phyloP scores from a whole-genome alignment of 2,797 vertebrate species.

The Diceros bicornis region DNA sequence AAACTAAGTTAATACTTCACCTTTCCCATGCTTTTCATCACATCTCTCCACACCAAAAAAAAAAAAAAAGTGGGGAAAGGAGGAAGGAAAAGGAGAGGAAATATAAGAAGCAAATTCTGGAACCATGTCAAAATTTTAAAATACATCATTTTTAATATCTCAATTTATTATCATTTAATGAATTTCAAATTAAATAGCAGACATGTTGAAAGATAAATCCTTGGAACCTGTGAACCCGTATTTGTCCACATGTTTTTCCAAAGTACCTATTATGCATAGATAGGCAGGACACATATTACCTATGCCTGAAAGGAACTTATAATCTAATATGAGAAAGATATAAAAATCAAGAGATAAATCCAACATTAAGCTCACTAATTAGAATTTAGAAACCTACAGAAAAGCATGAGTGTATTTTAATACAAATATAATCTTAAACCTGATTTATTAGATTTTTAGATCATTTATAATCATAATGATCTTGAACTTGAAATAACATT shows the following conservation, averaged over 20 bases:
- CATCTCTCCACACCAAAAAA: neutral
- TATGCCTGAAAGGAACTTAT: neutral
- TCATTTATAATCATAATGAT: neutral
- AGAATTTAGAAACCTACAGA: neutral
- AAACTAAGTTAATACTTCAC: neutral
- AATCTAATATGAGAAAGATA: neutral
- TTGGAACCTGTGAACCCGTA: neutral
- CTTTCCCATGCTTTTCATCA: neutral
- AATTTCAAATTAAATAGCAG: constrained; percentile 37
- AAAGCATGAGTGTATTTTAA: neutral
- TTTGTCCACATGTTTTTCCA: neutral
- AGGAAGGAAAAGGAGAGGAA: neutral
- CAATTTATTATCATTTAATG: neutral
- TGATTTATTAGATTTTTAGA: constrained; percentile 30
- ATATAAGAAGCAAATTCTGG: neutral
- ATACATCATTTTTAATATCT: neutral
- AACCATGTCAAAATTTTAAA: constrained; percentile 27
- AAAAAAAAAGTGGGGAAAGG: accelerated
- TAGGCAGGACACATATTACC: neutral
- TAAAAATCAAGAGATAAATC: constrained; percentile 29
- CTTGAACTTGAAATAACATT: neutral
- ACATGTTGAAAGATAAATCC: neutral
- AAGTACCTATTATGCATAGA: neutral
- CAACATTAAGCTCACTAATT: neutral
- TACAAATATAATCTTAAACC: neutral